phyloP scores from a whole-genome alignment of 2,113 vertebrate species.

The Burhinus oedicnemus region DNA sequence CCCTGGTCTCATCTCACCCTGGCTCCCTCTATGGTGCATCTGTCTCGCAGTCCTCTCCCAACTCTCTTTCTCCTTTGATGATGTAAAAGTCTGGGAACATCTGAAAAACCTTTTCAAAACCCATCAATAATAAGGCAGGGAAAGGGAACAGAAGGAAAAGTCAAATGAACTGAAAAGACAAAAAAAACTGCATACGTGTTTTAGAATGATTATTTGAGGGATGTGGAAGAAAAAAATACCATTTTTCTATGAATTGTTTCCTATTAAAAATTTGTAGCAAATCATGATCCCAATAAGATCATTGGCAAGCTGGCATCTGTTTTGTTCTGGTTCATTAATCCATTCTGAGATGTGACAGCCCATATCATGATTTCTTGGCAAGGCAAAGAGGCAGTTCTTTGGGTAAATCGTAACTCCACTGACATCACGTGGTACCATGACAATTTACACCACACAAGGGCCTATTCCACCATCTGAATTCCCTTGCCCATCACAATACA shows the following conservation, averaged over 20 bases:
- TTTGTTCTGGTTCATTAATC: slow-evolving; percentile 17
- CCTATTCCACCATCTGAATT: not conserved
- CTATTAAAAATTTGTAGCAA: not conserved
- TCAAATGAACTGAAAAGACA: not conserved
- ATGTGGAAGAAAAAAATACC: not conserved
- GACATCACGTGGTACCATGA: not conserved
- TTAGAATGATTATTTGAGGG: not conserved
- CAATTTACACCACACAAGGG: not conserved
- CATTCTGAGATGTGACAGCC: not conserved
- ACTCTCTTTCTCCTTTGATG: not conserved
- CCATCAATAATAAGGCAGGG: not conserved
- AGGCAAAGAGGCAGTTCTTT: not conserved
- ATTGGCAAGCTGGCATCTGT: not conserved
- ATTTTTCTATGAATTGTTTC: not conserved
- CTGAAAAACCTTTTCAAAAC: not conserved
- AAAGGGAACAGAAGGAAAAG: slow-evolving; percentile 1
- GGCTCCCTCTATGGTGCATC: not conserved
- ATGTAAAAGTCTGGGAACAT: not conserved
- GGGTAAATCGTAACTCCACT: not conserved
- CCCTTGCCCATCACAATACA: not conserved
- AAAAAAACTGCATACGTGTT: not conserved
- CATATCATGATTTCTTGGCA: slow-evolving; percentile 11
- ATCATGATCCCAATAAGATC: not conserved
- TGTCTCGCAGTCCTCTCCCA: not conserved
- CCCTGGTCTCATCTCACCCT: not conserved